Conservation (phyloP, 2,888 invertebrate species). For the Parapristionchus giblindavisi region DNA sequence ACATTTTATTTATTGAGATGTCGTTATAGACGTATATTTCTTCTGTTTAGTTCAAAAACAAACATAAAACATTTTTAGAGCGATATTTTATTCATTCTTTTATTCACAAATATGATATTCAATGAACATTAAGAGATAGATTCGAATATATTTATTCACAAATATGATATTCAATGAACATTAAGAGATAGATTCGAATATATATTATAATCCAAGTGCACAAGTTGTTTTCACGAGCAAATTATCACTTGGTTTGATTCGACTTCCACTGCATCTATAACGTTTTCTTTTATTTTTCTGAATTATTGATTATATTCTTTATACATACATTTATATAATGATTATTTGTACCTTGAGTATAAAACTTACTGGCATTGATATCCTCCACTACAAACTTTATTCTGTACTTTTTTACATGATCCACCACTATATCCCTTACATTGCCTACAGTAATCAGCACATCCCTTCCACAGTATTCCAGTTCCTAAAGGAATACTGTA, state of each 20-base stretch:
- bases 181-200: too few relatives aligned
- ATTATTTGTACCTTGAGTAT: background rate
- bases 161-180: too few relatives aligned
- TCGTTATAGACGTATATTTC: too few relatives aligned
- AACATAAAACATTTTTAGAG: too few relatives aligned
- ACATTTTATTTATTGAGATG: too few relatives aligned
- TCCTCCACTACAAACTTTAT: slow-evolving; percentile 7
- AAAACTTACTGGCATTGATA: slow-evolving; percentile 14
- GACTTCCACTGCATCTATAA: background rate
- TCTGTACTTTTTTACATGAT: background rate
- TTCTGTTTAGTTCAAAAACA: too few relatives aligned
- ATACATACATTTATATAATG: background rate
- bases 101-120: too few relatives aligned
- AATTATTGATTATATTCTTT: background rate
- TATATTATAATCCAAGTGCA: slow-evolving; percentile 1
- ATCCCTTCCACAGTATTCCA: background rate
- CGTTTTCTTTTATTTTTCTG: background rate
- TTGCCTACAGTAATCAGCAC: slow-evolving; percentile 13
- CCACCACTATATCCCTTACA: background rate
- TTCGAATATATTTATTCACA: too few relatives aligned
- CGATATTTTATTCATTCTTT: too few relatives aligned
- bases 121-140: too few relatives aligned
- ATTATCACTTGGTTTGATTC: background rate
- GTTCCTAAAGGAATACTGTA: background rate
- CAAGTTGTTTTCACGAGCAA: background rate